Base-by-base conservation (phyloP, 2,797 vertebrate genomes). In the Selene dorsalis region DNA sequence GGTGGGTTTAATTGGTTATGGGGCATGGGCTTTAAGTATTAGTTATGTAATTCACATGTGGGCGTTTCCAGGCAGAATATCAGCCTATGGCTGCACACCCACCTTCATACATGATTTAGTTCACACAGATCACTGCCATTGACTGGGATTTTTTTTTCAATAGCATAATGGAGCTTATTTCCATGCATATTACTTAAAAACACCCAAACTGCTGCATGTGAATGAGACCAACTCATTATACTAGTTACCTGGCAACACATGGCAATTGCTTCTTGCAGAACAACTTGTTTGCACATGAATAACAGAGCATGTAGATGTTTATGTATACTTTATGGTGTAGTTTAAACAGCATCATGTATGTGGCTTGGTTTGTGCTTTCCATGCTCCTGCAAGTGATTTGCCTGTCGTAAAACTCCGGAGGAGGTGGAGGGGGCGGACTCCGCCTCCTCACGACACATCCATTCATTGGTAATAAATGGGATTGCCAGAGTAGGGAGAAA, bases 391-490 rank as follows among this genome's bases (percentile, higher is more conserved):
- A 11, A 32, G 4, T 68, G 48, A 69, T 75, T 63, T 55, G 69
- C 74, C 68, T 73, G 57, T 83, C 56, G 83, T 82, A 60, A 22
- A 55, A 63, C 48, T 80, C 63, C 6, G 66, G 35, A 26, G 75
- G 75, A 78, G 88, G 89, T 77, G 88, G 89, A 78, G 72, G 88
- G 81, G 47, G 57, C 2, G 70, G 77, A 71, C 92, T 87, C 94
- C 94, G 93, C 94, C 94, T 87, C 92, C 91, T 80, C 79, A 79
- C 82, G 76, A 82, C 90, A 83, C 88, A 87, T 83, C 85, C 93
- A 88, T 92, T 92, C 91, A 84, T 84, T 87, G 84, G 87, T 87
- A 90, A 93, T 91, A 91, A 85, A 91, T 63, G 88, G 86, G 89
- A 84, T 56, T 84, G 85, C 84, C 68, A 70, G 73, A 20, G 87